Conservation (phyloP, 1,140 invertebrate species). For the Geopemphigus sp. region DNA sequence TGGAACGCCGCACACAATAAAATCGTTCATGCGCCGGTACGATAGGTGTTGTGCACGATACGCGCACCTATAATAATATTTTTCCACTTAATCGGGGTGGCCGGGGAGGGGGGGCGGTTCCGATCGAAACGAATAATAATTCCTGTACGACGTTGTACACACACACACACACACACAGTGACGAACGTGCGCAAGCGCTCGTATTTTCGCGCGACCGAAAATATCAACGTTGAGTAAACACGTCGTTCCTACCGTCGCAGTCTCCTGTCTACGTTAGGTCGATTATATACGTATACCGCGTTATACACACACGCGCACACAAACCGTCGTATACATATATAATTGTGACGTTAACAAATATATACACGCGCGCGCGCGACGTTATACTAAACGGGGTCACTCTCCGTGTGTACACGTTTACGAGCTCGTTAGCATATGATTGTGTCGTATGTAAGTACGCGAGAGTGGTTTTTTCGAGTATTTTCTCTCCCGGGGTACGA, state of each 20-base stretch:
- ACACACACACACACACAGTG: not conserved
- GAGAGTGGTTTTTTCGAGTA: too few species aligned
- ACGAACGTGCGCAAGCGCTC: not conserved
- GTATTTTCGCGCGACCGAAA: slow-evolving; percentile 2
- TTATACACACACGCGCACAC: not conserved
- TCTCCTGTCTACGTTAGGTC: not conserved
- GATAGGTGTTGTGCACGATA: too few species aligned
- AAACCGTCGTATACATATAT: too few species aligned
- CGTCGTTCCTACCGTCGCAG: not conserved
- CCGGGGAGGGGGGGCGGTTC: too few species aligned
- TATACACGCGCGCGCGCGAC: too few species aligned
- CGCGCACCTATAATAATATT: slow-evolving; percentile 21
- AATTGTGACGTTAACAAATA: too few species aligned
- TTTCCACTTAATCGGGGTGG: slow-evolving; percentile 6
- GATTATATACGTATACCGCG: not conserved
- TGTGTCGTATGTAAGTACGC: not conserved
- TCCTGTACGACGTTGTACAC: not conserved
- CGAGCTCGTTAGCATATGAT: slow-evolving; percentile 17
- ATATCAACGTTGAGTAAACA: slow-evolving; percentile 24
- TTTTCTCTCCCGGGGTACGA: not conserved
- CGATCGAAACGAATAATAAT: slow-evolving; percentile 7
- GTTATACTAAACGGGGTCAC: not conserved
- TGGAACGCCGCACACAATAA: not conserved
- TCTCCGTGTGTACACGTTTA: not conserved
- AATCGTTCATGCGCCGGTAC: slow-evolving; percentile 1